Percentiles rank a stretch among this genome's conserved stretches.
Evolutionary conservation across 92 coral and sea anemone species (phyloP).

Genomic region (Galaxea fascicularis): DNA sequence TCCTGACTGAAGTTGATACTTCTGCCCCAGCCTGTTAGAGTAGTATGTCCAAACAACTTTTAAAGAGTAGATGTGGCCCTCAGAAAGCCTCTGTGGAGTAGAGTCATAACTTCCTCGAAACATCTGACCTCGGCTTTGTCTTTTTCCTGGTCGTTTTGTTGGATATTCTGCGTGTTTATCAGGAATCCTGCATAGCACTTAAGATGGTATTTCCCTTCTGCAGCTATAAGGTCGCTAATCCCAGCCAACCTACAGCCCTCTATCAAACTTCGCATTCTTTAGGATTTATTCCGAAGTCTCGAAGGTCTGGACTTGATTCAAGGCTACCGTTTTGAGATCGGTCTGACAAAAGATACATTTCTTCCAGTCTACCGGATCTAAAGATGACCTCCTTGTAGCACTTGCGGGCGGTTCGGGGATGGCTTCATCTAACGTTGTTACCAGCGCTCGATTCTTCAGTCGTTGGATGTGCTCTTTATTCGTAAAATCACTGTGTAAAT

Average conservation of each 20-base stretch:
- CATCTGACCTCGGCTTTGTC: background rate
- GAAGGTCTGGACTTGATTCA: conserved; percentile 64
- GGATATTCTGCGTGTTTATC: conserved; percentile 17
- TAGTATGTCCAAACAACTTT: conserved; percentile 63
- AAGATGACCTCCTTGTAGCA: conserved; percentile 44
- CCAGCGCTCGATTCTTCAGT: conserved; percentile 42
- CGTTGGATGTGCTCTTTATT: conserved; percentile 52
- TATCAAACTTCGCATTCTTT: conserved; percentile 39
- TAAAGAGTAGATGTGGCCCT: conserved; percentile 49
- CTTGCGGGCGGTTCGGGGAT: conserved; percentile 3
- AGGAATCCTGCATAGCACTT: conserved; percentile 58
- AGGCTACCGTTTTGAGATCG: conserved; percentile 35
- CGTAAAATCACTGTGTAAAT: conserved; percentile 68
- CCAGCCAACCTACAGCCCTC: background rate
- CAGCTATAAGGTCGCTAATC: conserved; percentile 48
- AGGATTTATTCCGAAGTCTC: conserved; percentile 58
- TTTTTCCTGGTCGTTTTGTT: background rate
- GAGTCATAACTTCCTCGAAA: conserved; percentile 59
- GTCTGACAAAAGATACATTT: conserved; percentile 71
- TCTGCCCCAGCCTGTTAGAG: conserved; percentile 39
- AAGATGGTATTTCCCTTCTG: too few species aligned
- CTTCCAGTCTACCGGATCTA: conserved; percentile 41
- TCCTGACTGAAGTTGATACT: conserved; percentile 53
- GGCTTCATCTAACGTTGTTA: conserved; percentile 50
- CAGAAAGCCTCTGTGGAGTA: conserved; percentile 55